Evolutionary conservation across 2,888 invertebrate species (phyloP).

Genomic region (Pherbina coryleti): DNA sequence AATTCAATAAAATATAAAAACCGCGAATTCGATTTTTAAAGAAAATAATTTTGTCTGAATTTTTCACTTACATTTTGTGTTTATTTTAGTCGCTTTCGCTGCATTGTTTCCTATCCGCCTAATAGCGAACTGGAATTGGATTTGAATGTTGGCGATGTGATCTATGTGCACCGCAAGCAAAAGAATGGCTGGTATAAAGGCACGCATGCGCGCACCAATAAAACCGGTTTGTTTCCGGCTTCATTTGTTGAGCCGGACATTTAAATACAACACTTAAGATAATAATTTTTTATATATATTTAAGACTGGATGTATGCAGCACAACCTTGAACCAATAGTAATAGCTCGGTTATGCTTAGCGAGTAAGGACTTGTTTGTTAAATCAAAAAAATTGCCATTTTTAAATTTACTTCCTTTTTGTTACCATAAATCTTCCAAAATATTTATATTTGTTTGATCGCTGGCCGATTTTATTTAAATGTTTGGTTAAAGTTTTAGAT

Average conservation of each 20-base stretch:
- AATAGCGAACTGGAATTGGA: conserved; percentile 94
- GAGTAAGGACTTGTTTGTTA: conserved; percentile 4
- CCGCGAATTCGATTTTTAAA: background rate
- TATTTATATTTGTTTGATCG: conserved; percentile 12
- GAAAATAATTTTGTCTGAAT: background rate
- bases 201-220: conserved; percentile 88
- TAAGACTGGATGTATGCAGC: background rate
- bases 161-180: conserved; percentile 90
- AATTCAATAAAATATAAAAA: too few species aligned
- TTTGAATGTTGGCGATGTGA: conserved; percentile 89
- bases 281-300: background rate
- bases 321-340: background rate
- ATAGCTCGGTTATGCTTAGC: background rate
- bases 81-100: conserved; percentile 77
- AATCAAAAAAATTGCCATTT: conserved; percentile 21
- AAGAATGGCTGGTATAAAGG: conserved; percentile 98
- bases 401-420: background rate
- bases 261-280: conserved; percentile 49
- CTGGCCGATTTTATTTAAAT: conserved; percentile 27
- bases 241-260: conserved; percentile 86
- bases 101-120: conserved; percentile 94
- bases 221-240: conserved; percentile 94
- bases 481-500: background rate
- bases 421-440: background rate
- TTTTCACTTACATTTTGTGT: background rate